A percentile compares a stretch with the other conserved stretches of the same genome.
These are phyloP conservation scores for Aurelia coerulea DNA, from an alignment of 30 jellyfish, hydroid and myxozoan species.

Conservation along the genomic window DNA sequence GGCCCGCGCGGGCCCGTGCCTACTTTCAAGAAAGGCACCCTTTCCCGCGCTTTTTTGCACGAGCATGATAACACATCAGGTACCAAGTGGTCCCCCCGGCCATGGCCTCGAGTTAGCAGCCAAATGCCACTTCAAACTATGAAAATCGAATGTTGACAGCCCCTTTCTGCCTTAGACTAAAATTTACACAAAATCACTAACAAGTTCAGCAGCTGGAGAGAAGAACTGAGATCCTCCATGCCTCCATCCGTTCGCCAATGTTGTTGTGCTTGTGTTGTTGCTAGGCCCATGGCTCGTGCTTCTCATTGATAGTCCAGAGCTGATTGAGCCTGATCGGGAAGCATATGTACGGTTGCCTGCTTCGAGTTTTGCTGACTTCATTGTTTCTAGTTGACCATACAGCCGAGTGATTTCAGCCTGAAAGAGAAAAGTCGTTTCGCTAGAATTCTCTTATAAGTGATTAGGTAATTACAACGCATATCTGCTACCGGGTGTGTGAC, in stretches of 20 bases:
- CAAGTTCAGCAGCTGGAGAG: constrained; percentile 68
- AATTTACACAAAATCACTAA: constrained; percentile 44
- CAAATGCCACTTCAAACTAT: too few relatives aligned
- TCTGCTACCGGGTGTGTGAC: too few relatives aligned
- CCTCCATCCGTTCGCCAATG: constrained; percentile 29
- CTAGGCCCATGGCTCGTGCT: constrained; percentile 42
- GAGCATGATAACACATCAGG: too few relatives aligned
- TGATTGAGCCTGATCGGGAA: constrained; percentile 21
- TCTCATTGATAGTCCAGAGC: constrained; percentile 31
- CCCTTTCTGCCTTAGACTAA: too few relatives aligned
- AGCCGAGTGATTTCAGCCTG: constrained; percentile 71
- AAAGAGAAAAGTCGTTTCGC: not conserved
- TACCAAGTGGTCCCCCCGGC: too few relatives aligned
- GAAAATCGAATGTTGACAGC: too few relatives aligned
- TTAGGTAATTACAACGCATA: too few relatives aligned
- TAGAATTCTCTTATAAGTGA: too few relatives aligned
- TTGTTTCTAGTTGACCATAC: constrained; percentile 56
- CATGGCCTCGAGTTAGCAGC: too few relatives aligned
- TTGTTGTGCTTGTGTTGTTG: constrained; percentile 15
- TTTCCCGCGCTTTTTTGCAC: too few relatives aligned
- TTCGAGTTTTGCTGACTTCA: constrained; percentile 59
- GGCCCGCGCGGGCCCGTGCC: too few relatives aligned
- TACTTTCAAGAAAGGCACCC: too few relatives aligned
- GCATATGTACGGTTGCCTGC: constrained; percentile 40
- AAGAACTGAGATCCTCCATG: constrained; percentile 49